Evolutionary conservation across 2,888 invertebrate genomes (phyloP).

Genomic region (Sphaerophoria rueppellii): DNA sequence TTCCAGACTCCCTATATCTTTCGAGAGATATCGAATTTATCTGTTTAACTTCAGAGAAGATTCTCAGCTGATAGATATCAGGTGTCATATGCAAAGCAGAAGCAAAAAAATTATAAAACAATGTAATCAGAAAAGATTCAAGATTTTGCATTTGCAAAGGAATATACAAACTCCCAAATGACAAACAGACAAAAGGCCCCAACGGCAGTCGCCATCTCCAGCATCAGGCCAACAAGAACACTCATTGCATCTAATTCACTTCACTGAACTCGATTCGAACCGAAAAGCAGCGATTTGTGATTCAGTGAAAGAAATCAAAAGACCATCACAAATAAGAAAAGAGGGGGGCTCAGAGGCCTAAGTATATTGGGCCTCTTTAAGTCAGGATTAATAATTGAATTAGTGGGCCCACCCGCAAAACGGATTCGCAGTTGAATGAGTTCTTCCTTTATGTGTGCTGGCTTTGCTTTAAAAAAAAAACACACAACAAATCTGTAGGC

Average conservation of each 20-base stretch:
- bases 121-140: slow-evolving; percentile 38
- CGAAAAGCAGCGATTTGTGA: slow-evolving; percentile 70
- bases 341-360: neutral
- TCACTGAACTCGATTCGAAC: slow-evolving; percentile 69
- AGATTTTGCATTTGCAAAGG: slow-evolving; percentile 66
- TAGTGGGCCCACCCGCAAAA: slow-evolving; percentile 79
- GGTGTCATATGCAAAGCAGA: slow-evolving; percentile 71
- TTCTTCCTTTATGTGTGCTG: slow-evolving; percentile 37
- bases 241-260: slow-evolving; percentile 71
- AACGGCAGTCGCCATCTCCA: slow-evolving; percentile 23
- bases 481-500: slow-evolving; percentile 14
- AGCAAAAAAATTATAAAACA: slow-evolving; percentile 65
- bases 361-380: slow-evolving; percentile 65
- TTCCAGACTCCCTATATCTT: slow-evolving; percentile 1
- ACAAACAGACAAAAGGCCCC: slow-evolving; percentile 43
- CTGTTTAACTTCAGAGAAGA: slow-evolving; percentile 64
- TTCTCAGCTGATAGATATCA: slow-evolving; percentile 42
- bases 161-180: slow-evolving; percentile 24
- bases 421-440: slow-evolving; percentile 80
- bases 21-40: slow-evolving; percentile 63
- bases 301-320: slow-evolving; percentile 70
- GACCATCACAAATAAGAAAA: slow-evolving; percentile 25
- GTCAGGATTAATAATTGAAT: slow-evolving; percentile 78
- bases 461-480: neutral
- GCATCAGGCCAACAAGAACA: slow-evolving; percentile 20